Conservation (phyloP, 2,888 invertebrate species). For the Idaea aversata region DNA sequence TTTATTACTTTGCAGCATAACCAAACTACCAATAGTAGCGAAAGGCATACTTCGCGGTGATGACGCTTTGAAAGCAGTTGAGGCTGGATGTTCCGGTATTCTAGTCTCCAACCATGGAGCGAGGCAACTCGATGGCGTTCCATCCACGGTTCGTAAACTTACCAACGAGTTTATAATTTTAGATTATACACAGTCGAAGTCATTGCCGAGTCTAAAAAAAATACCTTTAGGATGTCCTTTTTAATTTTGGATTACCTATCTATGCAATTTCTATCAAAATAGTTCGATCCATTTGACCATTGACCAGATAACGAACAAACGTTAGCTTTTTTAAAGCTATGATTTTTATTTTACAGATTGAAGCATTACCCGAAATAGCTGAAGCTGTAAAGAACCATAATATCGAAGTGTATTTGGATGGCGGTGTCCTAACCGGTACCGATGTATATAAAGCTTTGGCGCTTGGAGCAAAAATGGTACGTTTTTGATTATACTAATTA, state of each 20-base stretch:
- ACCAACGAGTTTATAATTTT: neutral
- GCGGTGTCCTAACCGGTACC: constrained; percentile 90
- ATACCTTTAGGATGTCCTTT: no score
- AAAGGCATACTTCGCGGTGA: constrained; percentile 93
- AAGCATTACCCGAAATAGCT: constrained; percentile 89
- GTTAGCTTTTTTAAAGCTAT: neutral
- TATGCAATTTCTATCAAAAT: no score
- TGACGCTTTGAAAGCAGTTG: constrained; percentile 88
- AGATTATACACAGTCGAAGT: no score
- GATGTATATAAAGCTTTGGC: constrained; percentile 95
- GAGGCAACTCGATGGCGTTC: constrained; percentile 92
- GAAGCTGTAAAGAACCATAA: constrained; percentile 83
- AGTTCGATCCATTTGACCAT: no score
- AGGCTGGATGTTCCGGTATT: constrained; percentile 88
- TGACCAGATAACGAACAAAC: no score
- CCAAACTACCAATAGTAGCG: constrained; percentile 88
- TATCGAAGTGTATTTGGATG: constrained; percentile 91
- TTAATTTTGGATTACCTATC: no score
- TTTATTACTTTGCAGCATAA: constrained; percentile 72
- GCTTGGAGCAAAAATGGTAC: constrained; percentile 93
- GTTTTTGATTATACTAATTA: constrained; percentile 1
- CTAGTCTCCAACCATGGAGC: constrained; percentile 97
- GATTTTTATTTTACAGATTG: constrained; percentile 80
- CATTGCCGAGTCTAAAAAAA: no score
- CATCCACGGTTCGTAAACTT: constrained; percentile 82